Conservation (phyloP, 2,888 invertebrate genomes). For the Drosophila macrospina region DNA sequence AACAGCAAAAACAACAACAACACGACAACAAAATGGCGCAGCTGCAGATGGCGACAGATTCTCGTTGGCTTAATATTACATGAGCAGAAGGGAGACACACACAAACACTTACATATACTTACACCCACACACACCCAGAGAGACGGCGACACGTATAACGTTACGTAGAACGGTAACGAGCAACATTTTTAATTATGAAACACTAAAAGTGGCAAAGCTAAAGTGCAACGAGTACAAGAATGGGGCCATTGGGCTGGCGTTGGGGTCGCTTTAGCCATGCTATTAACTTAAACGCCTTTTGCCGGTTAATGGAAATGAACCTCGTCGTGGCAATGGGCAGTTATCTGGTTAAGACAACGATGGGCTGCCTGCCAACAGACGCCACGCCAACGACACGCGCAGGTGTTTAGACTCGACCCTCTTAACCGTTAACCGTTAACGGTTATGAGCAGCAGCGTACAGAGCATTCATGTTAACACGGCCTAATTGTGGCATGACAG, state of each 20-base stretch:
- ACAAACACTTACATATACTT: conserved; percentile 9
- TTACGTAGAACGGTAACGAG: conserved; percentile 49
- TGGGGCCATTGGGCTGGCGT: conserved; percentile 28
- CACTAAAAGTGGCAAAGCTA: conserved; percentile 84
- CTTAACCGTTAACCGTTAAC: conserved; percentile 53
- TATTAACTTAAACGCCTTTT: conserved; percentile 84
- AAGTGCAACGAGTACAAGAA: conserved; percentile 66
- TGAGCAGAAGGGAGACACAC: conserved; percentile 38
- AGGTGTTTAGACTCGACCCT: conserved; percentile 61
- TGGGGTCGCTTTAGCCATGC: conserved; percentile 63
- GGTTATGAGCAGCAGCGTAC: conserved; percentile 50
- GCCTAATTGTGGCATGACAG: conserved; percentile 61
- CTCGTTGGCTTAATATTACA: conserved; percentile 61
- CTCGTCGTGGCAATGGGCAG: conserved; percentile 74
- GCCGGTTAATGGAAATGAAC: conserved; percentile 83
- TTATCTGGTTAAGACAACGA: conserved; percentile 77
- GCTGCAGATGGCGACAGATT: conserved; percentile 70
- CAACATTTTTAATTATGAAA: conserved; percentile 85
- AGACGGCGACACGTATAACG: conserved; percentile 20
- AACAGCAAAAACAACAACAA: conserved; percentile 20
- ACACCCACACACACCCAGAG: conserved; percentile 5
- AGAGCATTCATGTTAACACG: conserved; percentile 63
- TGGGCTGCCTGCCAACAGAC: conserved; percentile 27
- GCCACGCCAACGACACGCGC: conserved; percentile 41
- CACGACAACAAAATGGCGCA: conserved; percentile 65